Evolutionary conservation across 1,140 invertebrate genomes (phyloP).

Genomic region (Drosophila virilis): DNA sequence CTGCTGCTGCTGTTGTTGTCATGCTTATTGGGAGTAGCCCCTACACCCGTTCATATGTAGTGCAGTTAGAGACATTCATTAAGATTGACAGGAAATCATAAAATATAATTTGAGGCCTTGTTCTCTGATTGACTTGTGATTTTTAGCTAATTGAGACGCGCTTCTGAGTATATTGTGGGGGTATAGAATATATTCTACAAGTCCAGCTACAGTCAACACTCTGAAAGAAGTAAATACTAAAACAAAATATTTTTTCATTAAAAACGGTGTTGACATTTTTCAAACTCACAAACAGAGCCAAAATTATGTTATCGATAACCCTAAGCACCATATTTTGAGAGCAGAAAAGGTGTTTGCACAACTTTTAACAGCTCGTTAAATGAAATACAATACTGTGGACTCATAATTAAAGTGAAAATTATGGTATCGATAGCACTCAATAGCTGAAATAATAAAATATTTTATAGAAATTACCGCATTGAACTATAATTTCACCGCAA

Average conservation of each 20-base stretch:
- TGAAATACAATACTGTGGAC: no score
- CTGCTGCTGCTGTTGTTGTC: conserved; percentile 38
- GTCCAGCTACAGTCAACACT: no score
- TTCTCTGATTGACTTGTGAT: conserved; percentile 32
- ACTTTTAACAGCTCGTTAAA: not conserved
- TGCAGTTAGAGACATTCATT: conserved; percentile 59
- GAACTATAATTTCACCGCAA: not conserved
- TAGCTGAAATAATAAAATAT: conserved; percentile 2
- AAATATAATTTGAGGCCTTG: conserved; percentile 69
- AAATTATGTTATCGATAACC: not conserved
- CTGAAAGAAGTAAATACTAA: no score
- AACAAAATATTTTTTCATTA: no score
- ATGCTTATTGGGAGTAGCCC: conserved; percentile 35
- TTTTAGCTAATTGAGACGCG: conserved; percentile 63
- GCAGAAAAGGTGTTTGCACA: not conserved
- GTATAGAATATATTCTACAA: no score
- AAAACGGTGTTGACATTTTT: no score
- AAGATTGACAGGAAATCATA: conserved; percentile 79
- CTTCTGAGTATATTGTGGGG: not conserved
- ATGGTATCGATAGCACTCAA: not conserved
- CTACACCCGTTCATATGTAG: conserved; percentile 20
- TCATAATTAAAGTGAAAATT: not conserved
- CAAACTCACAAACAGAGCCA: no score
- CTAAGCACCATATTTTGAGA: no score
- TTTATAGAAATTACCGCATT: not conserved